A percentile compares a stretch with the other conserved stretches of the same genome.
Conservation (phyloP, 2,113 vertebrate genomes). For the Forbesichthys papilliferus region DNA sequence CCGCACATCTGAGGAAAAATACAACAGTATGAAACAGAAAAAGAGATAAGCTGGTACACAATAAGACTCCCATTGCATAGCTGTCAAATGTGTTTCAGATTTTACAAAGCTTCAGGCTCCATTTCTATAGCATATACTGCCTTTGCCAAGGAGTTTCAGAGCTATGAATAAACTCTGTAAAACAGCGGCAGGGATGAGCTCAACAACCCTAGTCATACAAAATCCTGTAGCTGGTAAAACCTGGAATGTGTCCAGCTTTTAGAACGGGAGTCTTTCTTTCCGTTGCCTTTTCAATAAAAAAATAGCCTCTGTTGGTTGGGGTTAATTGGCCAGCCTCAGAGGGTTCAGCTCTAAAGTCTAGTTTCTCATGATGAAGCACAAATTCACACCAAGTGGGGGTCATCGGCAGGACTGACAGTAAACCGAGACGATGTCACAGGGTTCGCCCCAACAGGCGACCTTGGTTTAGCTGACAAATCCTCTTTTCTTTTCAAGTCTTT, state of each 20-base stretch:
- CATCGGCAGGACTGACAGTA: slow-evolving; percentile 88
- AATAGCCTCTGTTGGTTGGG: slow-evolving; percentile 76
- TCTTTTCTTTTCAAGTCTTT: slow-evolving; percentile 86
- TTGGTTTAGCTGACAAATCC: slow-evolving; percentile 79
- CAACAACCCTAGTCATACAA: slow-evolving; percentile 61
- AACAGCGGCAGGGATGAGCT: slow-evolving; percentile 66
- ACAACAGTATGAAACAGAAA: slow-evolving; percentile 73
- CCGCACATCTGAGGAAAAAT: slow-evolving; percentile 56
- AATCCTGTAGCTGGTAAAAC: slow-evolving; percentile 74
- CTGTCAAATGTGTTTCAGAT: slow-evolving; percentile 74
- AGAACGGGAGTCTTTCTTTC: slow-evolving; percentile 71
- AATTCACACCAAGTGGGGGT: slow-evolving; percentile 79
- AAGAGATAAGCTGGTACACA: slow-evolving; percentile 79
- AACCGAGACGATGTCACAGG: slow-evolving; percentile 85
- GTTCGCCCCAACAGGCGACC: slow-evolving; percentile 66
- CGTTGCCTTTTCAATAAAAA: slow-evolving; percentile 72
- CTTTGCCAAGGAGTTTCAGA: slow-evolving; percentile 57
- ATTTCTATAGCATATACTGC: slow-evolving; percentile 56
- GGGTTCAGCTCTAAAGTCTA: slow-evolving; percentile 45
- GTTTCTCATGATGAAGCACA: slow-evolving; percentile 27
- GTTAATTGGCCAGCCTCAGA: slow-evolving; percentile 52
- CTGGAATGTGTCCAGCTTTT: slow-evolving; percentile 73
- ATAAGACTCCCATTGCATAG: slow-evolving; percentile 81
- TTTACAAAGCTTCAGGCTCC: slow-evolving; percentile 71
- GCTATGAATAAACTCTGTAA: slow-evolving; percentile 63